Conservation (phyloP, 2,113 vertebrate species). For the Tricholaema leucomelas region DNA sequence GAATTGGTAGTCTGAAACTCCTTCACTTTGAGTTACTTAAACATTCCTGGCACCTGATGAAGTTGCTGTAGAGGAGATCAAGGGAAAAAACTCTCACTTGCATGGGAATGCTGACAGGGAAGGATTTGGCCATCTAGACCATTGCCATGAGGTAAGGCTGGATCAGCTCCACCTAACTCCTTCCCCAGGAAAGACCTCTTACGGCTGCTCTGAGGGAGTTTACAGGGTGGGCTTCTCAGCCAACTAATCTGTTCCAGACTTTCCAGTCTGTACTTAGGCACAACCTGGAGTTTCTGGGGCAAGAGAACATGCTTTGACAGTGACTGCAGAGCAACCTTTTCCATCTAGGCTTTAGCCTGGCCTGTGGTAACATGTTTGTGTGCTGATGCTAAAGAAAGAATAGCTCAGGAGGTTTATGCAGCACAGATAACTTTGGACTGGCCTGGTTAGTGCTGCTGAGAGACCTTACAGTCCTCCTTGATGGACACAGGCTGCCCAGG, state of each 20-base stretch:
- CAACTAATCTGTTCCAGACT: neutral
- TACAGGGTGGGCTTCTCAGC: neutral
- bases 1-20: neutral
- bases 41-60: rapidly evolving
- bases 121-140: neutral
- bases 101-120: neutral
- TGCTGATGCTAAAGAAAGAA: neutral
- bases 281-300: neutral
- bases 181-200: neutral
- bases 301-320: neutral
- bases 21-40: neutral
- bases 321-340: neutral
- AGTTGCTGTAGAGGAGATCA: neutral
- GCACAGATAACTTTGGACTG: neutral
- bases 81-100: too few species aligned
- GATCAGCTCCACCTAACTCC: neutral
- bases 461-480: neutral
- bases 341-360: neutral
- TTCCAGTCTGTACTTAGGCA: neutral
- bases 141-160: neutral
- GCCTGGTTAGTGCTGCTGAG: neutral
- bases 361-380: neutral
- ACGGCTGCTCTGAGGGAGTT: neutral
- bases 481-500: neutral
- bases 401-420: neutral